Percentiles rank a stretch among this genome's conserved stretches.
phyloP scores from a whole-genome alignment of 2,888 invertebrate genomes.

The Pheosia tremula region DNA sequence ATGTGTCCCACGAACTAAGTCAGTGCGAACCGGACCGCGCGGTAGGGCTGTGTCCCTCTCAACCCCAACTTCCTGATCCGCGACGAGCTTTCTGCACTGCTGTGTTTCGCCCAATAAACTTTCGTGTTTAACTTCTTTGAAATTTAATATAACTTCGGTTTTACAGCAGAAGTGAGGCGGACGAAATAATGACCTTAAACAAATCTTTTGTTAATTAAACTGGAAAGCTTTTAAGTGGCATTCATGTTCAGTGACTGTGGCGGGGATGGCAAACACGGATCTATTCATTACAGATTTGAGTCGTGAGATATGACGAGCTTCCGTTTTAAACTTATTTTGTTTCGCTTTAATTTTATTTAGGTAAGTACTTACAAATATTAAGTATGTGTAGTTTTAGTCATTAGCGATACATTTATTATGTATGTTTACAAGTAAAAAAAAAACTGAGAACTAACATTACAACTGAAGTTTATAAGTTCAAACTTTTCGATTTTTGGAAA shows the following conservation, averaged over 20 bases:
- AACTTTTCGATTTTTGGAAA: too few species aligned
- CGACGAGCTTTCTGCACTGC: constrained; percentile 56
- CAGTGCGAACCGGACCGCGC: constrained; percentile 61
- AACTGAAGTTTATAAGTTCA: too few species aligned
- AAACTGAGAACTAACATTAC: too few species aligned
- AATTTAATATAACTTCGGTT: constrained; percentile 59
- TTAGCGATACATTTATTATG: not conserved
- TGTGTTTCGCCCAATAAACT: constrained; percentile 49
- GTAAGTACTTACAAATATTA: constrained; percentile 22
- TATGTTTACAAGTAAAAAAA: not conserved
- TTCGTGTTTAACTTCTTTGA: constrained; percentile 56
- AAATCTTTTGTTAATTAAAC: constrained; percentile 56
- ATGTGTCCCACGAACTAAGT: constrained; percentile 51
- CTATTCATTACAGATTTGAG: constrained; percentile 39
- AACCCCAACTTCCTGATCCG: constrained; percentile 59
- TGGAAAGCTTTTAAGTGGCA: constrained; percentile 53
- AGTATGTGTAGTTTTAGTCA: not conserved
- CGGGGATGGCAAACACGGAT: constrained; percentile 49
- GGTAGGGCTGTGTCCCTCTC: constrained; percentile 57
- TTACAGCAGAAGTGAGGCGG: constrained; percentile 50
- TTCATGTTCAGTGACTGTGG: constrained; percentile 66
- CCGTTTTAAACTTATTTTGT: constrained; percentile 11
- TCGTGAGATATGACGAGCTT: constrained; percentile 23
- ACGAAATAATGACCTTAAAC: constrained; percentile 47
- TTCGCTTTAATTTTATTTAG: constrained; percentile 18